A percentile compares a stretch with the other conserved stretches of the same genome.
Evolutionary conservation across 2,888 invertebrate genomes (phyloP).

Genomic region (Phasia obesa): DNA sequence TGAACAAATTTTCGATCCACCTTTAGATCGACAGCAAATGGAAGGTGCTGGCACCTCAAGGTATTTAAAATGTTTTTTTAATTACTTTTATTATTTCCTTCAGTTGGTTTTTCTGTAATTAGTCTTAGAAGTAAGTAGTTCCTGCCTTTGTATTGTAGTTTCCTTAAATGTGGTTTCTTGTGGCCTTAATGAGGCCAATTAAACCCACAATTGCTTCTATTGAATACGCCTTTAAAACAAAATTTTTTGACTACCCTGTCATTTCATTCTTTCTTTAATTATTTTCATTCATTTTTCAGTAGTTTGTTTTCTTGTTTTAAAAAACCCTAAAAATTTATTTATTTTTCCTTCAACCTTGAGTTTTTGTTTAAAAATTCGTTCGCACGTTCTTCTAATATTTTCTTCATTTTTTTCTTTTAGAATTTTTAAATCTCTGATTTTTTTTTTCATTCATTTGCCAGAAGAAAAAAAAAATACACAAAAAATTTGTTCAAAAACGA

Average conservation of each 20-base stretch:
- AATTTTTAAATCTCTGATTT: conserved; percentile 39
- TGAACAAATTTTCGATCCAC: conserved; percentile 88
- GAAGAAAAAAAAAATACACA: conserved; percentile 3
- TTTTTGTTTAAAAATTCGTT: conserved; percentile 48
- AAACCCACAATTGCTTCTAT: conserved; percentile 67
- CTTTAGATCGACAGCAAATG: conserved; percentile 82
- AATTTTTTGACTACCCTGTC: conserved; percentile 18
- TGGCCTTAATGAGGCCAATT: conserved; percentile 64
- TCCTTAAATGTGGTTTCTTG: conserved; percentile 26
- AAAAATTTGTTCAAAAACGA: conserved; percentile 44
- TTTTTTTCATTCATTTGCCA: conserved; percentile 48
- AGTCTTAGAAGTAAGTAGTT: conserved; percentile 37
- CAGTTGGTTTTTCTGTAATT: conserved; percentile 5
- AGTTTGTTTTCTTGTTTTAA: conserved; percentile 12
- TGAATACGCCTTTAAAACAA: conserved; percentile 56
- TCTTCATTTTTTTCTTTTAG: conserved; percentile 22
- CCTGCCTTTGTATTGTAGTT: conserved; percentile 14
- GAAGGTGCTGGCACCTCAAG: conserved; percentile 83
- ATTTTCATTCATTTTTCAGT: conserved; percentile 4
- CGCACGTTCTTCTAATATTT: conserved; percentile 67
- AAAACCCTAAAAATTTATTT: conserved; percentile 17
- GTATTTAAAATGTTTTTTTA: conserved; percentile 75
- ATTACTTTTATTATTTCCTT: conserved; percentile 8
- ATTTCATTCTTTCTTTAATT: neutral
- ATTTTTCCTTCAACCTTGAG: conserved; percentile 28